Percentiles rank a stretch among this genome's conserved stretches.
Conservation (phyloP, 2,888 invertebrate genomes). For the Cenopis cana region DNA sequence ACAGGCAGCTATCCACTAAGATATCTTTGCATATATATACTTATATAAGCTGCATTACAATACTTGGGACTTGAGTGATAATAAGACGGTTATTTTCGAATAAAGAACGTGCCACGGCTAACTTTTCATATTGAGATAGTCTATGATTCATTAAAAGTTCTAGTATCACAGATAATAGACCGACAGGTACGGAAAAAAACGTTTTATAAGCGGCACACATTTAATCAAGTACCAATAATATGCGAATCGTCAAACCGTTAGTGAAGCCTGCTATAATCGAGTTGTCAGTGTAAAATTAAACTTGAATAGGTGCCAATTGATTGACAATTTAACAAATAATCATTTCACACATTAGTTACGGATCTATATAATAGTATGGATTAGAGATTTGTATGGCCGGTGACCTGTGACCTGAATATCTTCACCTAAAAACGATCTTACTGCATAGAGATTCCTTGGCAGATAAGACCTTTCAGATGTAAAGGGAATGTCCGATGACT, state of each 20-base stretch:
- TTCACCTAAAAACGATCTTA: not conserved
- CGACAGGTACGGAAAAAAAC: not conserved
- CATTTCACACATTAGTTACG: conserved; percentile 43
- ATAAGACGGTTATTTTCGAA: not conserved
- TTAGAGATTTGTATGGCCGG: conserved; percentile 66
- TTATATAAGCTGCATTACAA: no score
- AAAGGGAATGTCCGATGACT: conserved; percentile 65
- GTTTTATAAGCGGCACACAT: conserved; percentile 17
- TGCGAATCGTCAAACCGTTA: conserved; percentile 29
- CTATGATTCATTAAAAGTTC: not conserved
- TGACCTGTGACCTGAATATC: conserved; percentile 34
- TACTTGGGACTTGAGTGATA: not conserved
- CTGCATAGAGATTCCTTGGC: not conserved
- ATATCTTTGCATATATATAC: not conserved
- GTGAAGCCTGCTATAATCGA: conserved; percentile 38
- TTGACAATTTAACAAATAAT: conserved; percentile 45
- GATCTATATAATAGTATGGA: conserved; percentile 57
- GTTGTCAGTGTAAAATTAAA: conserved; percentile 44
- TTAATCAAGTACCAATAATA: conserved; percentile 27
- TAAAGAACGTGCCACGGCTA: not conserved
- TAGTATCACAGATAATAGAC: not conserved
- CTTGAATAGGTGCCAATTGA: conserved; percentile 43
- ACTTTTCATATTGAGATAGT: not conserved
- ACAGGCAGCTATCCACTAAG: not conserved
- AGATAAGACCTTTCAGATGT: not conserved